A percentile compares a stretch with the other conserved stretches of the same genome.
These are phyloP conservation scores for Amphiprion percula DNA, from an alignment of 2,113 vertebrate genomes.

Conservation along the genomic window DNA sequence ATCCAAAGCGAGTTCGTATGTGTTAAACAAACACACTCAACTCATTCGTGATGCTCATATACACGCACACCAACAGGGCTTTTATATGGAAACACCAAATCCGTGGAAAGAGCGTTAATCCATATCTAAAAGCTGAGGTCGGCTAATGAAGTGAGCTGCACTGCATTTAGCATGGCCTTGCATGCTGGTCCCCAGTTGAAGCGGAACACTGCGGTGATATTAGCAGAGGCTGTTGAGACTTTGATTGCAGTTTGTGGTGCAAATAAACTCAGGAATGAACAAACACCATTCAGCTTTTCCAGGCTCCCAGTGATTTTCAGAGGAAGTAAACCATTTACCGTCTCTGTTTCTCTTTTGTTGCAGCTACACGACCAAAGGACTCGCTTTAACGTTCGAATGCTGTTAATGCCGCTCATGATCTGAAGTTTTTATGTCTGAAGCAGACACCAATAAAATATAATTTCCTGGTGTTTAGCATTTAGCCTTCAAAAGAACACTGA, in stretches of 20 bases:
- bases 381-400: neutral
- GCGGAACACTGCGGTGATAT: constrained; percentile 64
- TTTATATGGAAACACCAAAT: constrained; percentile 56
- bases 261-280: constrained; percentile 74
- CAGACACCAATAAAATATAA: constrained; percentile 11
- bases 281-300: constrained; percentile 67
- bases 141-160: constrained; percentile 30
- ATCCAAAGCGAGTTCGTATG: constrained; percentile 7
- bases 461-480: constrained; percentile 6
- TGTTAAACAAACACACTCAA: constrained; percentile 11
- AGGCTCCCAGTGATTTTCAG: constrained; percentile 26
- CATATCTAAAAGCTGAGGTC: constrained; percentile 49
- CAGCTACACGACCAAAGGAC: constrained; percentile 15
- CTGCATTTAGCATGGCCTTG: constrained; percentile 35
- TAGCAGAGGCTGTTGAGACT: constrained; percentile 54
- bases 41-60: neutral
- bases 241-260: constrained; percentile 69
- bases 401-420: constrained; percentile 29
- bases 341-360: constrained; percentile 20
- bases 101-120: constrained; percentile 57
- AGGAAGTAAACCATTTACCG: constrained; percentile 38
- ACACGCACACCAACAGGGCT: neutral
- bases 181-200: constrained; percentile 48
- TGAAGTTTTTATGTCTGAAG: constrained; percentile 17
- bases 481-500: constrained; percentile 8